Evolutionary conservation across 2,888 invertebrate genomes (phyloP), one percentile per base, ranked within the genome.

Genomic region (Mimumesa dahlbomi): DNA sequence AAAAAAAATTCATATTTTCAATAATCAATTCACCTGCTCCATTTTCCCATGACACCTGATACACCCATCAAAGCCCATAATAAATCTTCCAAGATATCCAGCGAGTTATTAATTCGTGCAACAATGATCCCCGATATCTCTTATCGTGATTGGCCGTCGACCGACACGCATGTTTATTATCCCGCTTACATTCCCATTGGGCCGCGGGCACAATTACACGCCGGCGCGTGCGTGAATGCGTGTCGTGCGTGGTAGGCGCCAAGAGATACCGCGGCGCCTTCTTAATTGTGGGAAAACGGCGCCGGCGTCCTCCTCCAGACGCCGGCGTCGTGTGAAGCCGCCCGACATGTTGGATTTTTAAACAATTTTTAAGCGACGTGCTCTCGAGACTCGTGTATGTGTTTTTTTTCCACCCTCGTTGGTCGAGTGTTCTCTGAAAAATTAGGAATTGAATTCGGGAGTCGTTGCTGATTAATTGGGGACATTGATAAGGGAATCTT

Each of bases 281-380:
- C 73, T 81, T 79, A 82, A 87, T 82, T 87, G 86, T 87, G 86
- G 87, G 86, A 87, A 85, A 86, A 40, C 79, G 80, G 69, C 81
- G 83, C 79, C 79, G 78, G 79, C 78, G 84, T 84, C 83, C n/a
- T n/a, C n/a, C n/a, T n/a, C n/a, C 82, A 58, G 78, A 80, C 71
- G 73, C 56, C 57, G 16, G 38, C 61, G 59, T 64, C 73, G 69
- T 78, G 75, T 66, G 64, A 43, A 72, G 63, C 31, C 63, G 58
- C 63, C 64, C n/a, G 9, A 16, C 21, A 4, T 11, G 21, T 36
- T 31, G 1, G 22, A 62, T 73, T 73, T 73, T 73, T 62, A 70
- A 73, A 73, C 73, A 71, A 73, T 71, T 58, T 42, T 25, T 5
- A 6, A 11, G 4, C 36, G 0, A 18, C 11, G 11, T 9, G 11